Evolutionary conservation across 2,888 invertebrate species (phyloP), one percentile per base, ranked within the genome.

Genomic region (Aleiodes leptofemur): DNA sequence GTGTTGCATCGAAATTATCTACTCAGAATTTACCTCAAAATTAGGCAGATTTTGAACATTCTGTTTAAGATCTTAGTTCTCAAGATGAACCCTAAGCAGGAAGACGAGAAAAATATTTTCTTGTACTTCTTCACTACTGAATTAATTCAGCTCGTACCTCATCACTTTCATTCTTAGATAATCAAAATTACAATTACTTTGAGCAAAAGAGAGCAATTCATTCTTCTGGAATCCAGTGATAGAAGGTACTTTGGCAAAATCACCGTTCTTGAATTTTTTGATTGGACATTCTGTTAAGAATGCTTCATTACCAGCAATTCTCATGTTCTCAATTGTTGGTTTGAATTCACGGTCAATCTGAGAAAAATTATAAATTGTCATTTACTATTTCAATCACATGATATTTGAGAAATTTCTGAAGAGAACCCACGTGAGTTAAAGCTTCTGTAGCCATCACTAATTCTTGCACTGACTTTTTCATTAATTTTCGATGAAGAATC

Each of bases 261-360:
- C 84, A 48, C 92, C 92, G 50, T 83, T 79, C 5, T 79, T 77
- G 34, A 91, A 86, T 72, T 90, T 82, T 66, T 90, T 83, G 53
- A 91, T 87, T 0, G 91, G 88, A 13, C 89, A 86, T 69, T 90
- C 87, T 6, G 89, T 83, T 23, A 92, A 81, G 82, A 92, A 92
- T 6, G 90, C 88, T 75, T 90, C 90, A 85, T 91, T 89, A 50
- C 66, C 66, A 0, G 87, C 87, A n/a, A 90, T 76, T 11, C 87
- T 86, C 78, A 91, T 90, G 64, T 91, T 80, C 59, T 91, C 91
- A 4, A 91, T 89, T n/a, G 91, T 91, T 80, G 92, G 92, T n/a
- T 90, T 90, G 82, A 91, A 92, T 77, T 89, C 81, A 61, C 91
- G 84, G 11, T 43, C 31, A n/a, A 29, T 29, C 69, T 56, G 8